Percentiles rank a stretch among this genome's conserved stretches.
These are phyloP conservation scores for Pseudomyrmex dendroicus DNA, from an alignment of 1,140 invertebrate genomes.

Conservation along the genomic window DNA sequence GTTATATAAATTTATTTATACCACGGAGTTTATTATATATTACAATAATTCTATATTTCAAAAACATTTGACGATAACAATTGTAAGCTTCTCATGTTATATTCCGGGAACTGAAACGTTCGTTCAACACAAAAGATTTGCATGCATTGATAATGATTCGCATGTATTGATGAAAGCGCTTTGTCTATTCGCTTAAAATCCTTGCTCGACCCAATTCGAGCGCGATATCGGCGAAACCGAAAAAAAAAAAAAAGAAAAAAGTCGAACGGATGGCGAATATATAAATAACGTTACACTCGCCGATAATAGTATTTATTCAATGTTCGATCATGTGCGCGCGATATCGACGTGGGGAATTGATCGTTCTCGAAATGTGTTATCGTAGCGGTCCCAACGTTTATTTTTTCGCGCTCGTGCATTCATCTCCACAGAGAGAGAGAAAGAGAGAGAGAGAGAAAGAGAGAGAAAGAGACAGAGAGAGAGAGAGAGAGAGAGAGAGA, in stretches of 20 bases:
- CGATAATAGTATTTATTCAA: constrained; percentile 48
- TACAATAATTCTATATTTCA: too few relatives aligned
- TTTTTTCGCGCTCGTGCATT: constrained; percentile 38
- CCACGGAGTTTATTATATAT: too few relatives aligned
- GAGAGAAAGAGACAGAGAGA: not conserved
- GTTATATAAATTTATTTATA: too few relatives aligned
- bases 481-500: too few relatives aligned
- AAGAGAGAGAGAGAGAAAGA: too few relatives aligned
- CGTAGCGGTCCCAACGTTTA: not conserved
- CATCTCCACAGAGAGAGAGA: not conserved
- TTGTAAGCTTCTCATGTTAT: not conserved
- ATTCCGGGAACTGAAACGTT: constrained; percentile 4
- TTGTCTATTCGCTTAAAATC: constrained; percentile 19
- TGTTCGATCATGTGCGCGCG: constrained; percentile 30
- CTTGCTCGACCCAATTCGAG: constrained; percentile 40
- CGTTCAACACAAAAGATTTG: constrained; percentile 19
- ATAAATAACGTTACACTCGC: constrained; percentile 42
- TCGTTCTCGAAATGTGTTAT: constrained; percentile 35
- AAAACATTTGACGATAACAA: not conserved
- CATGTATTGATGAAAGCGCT: constrained; percentile 1
- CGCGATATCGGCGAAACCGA: not conserved
- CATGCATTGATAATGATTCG: not conserved
- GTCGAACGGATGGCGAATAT: not conserved
- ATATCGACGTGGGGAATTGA: constrained; percentile 9
- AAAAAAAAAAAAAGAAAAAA: not conserved